Evolutionary conservation across 2,888 invertebrate species (phyloP).

Genomic region (Athalia circularis): DNA sequence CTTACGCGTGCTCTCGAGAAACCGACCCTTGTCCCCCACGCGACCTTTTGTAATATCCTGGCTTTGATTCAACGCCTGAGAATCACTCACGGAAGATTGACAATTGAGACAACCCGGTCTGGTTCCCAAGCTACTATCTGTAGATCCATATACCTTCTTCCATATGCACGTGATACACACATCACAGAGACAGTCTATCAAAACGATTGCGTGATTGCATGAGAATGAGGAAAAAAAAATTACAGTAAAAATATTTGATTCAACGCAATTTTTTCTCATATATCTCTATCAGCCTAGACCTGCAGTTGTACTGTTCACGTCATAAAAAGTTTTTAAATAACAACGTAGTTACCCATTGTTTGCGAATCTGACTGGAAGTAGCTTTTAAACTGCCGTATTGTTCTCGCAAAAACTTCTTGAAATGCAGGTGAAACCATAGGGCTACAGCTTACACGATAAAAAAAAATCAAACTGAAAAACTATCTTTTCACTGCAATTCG

Average conservation of each 20-base stretch:
- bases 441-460: neutral
- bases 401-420: neutral
- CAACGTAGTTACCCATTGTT: constrained; percentile 17
- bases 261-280: neutral
- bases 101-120: neutral
- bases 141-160: too few relatives aligned
- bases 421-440: constrained; percentile 8
- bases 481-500: neutral
- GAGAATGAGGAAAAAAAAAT: neutral
- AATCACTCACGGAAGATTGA: constrained; percentile 1
- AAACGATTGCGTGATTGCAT: neutral
- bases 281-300: neutral
- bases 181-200: constrained; percentile 2
- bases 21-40: neutral
- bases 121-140: neutral
- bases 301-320: neutral
- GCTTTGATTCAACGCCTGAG: neutral
- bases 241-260: neutral
- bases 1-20: constrained; percentile 9
- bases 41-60: constrained; percentile 29
- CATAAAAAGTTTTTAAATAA: constrained; percentile 6
- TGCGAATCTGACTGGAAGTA: constrained; percentile 14
- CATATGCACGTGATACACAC: too few relatives aligned
- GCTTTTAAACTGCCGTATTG: neutral
- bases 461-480: neutral